phyloP scores from a whole-genome alignment of 1,140 invertebrate genomes.

The Cyclina sinensis region DNA sequence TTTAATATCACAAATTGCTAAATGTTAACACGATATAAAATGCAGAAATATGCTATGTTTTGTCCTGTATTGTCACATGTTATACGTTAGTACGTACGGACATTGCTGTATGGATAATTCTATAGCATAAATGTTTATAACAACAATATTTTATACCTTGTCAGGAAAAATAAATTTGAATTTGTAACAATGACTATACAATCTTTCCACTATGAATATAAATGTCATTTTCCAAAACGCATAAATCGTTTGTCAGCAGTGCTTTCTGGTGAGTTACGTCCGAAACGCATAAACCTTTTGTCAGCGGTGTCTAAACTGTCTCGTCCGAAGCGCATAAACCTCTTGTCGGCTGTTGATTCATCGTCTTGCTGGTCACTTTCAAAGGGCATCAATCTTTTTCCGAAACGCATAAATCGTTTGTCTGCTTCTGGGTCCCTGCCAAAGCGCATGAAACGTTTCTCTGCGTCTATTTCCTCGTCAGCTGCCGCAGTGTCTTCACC shows the following conservation, averaged over 20 bases:
- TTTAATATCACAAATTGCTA: conserved; percentile 38
- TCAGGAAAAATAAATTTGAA: conserved; percentile 18
- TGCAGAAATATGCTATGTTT: background rate
- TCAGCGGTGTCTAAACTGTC: conserved; percentile 65
- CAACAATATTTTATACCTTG: background rate
- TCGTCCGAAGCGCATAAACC: conserved; percentile 82
- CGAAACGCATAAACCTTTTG: conserved; percentile 80
- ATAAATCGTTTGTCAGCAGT: conserved; percentile 78
- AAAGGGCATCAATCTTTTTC: conserved; percentile 80
- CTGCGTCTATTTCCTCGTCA: conserved; percentile 59
- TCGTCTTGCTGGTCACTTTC: conserved; percentile 68
- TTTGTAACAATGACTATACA: conserved; percentile 15
- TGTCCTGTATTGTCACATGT: background rate
- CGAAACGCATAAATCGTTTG: conserved; percentile 81
- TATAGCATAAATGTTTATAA: conserved; percentile 1
- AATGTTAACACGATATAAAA: conserved; percentile 18
- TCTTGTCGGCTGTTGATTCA: conserved; percentile 74
- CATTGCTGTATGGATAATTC: background rate
- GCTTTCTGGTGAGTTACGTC: conserved; percentile 51
- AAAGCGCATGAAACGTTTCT: conserved; percentile 82
- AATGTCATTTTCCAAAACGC: conserved; percentile 77
- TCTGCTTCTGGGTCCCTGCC: conserved; percentile 72
- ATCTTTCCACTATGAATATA: background rate
- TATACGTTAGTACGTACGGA: background rate
- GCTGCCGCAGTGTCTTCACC: background rate